These are phyloP conservation scores for Sceliomorpha sp. DNA, from an alignment of 2,888 invertebrate genomes.

Conservation along the genomic window DNA sequence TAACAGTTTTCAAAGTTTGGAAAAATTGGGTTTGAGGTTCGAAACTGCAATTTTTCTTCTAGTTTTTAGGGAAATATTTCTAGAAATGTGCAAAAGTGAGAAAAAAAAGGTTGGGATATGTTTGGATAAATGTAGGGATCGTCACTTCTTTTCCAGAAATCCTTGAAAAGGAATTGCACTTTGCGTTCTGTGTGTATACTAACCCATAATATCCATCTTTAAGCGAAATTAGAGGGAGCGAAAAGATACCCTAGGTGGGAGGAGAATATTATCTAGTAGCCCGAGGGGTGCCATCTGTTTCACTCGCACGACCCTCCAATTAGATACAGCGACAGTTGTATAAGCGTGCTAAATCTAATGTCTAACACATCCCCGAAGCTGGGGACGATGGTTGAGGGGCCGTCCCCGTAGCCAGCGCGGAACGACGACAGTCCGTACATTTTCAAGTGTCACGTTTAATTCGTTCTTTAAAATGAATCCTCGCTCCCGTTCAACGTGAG, in stretches of 20 bases:
- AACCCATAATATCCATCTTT: constrained; percentile 32
- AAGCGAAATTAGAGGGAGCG: constrained; percentile 32
- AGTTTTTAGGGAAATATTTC: too few species aligned
- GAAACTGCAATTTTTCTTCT: too few species aligned
- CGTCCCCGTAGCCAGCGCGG: constrained; percentile 12
- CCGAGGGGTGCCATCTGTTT: constrained; percentile 78
- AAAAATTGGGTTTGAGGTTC: too few species aligned
- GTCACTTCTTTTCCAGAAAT: too few species aligned
- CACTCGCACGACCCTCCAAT: constrained; percentile 73
- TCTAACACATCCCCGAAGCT: constrained; percentile 59
- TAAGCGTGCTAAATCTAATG: constrained; percentile 75
- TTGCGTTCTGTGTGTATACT: constrained; percentile 4
- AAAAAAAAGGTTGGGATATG: too few species aligned
- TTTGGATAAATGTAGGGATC: too few species aligned
- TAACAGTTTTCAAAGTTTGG: too few species aligned
- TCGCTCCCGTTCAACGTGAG: constrained; percentile 10
- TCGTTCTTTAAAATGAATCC: constrained; percentile 35
- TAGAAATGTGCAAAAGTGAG: too few species aligned
- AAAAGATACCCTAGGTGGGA: constrained; percentile 48
- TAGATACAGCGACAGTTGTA: constrained; percentile 74
- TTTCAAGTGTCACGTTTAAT: constrained; percentile 31
- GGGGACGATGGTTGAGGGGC: constrained; percentile 39
- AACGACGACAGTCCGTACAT: constrained; percentile 11
- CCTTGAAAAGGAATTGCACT: constrained; percentile 1
- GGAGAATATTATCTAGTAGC: constrained; percentile 70